Base-by-base conservation (phyloP, 2,113 vertebrate genomes). In the Eptesicus fuscus region DNA sequence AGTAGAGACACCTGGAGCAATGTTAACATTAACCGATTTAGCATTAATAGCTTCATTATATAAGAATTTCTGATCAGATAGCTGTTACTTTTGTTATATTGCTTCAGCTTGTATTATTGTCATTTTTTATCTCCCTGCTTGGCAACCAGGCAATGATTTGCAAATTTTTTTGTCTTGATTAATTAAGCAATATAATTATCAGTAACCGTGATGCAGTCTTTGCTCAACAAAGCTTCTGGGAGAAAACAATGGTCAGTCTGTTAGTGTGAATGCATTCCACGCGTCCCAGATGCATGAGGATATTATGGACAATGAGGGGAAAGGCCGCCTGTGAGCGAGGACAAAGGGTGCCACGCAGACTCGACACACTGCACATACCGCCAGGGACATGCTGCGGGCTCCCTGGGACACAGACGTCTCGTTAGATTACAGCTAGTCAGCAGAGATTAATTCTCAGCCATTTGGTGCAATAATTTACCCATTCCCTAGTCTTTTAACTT, bases 151-250 rank as follows among this genome's bases (percentile, higher is more conserved):
- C 98, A 98, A 97, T 98, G 98, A 99, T 99, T 99, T 98, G 98
- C 98, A 99, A 98, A 98, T 98, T 98, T 98, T 98, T 98, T 98
- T 98, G 98, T 98, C 98, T 98, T 98, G 98, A 98, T 98, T 99
- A 99, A 99, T 99, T 99, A 98, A 99, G 98, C 98, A 98, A 98
- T 99, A 98, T 98, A 99, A 99, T 99, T 99, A 99, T 99, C 98
- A 97, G 98, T 98, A 98, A 98, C 98, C 97, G 89, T 98, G 98
- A 98, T 97, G 98, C 98, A 98, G 98, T 98, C 98, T 98, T 98
- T 98, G 98, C 98, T 98, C 90, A 90, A 99, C 98, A 98, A 99
- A 98, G 98, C 98, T 98, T 98, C 96, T 87, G 98, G 82, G 97
- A 61, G 97, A 98, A 99, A 98, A 99, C 98, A 99, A 99, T 99